These are phyloP conservation scores for Sminthurinus aureus DNA, from an alignment of 2,888 invertebrate genomes.

Conservation along the genomic window DNA sequence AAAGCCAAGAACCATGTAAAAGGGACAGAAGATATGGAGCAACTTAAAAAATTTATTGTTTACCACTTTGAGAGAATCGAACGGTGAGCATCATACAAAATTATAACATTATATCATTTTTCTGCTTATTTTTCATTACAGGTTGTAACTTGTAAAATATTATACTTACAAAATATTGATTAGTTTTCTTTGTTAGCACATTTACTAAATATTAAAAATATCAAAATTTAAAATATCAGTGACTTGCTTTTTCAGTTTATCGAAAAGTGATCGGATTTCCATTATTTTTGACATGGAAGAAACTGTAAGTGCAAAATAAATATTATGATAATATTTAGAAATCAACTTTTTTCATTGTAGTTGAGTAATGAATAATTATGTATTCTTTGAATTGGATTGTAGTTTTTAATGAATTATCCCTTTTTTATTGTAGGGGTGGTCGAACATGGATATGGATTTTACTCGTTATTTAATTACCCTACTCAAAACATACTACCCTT, in stretches of 20 bases:
- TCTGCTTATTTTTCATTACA: not conserved
- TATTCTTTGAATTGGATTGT: too few species aligned
- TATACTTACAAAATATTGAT: too few species aligned
- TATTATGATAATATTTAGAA: too few species aligned
- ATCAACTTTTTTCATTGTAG: too few species aligned
- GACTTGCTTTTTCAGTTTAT: slow-evolving; percentile 59
- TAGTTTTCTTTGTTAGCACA: too few species aligned
- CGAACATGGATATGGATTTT: slow-evolving; percentile 87
- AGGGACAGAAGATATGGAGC: slow-evolving; percentile 76
- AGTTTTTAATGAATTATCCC: too few species aligned
- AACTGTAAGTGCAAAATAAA: slow-evolving; percentile 85
- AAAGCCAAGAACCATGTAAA: slow-evolving; percentile 82
- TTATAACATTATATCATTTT: slow-evolving; percentile 3
- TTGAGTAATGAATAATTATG: too few species aligned
- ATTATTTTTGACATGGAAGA: slow-evolving; percentile 91
- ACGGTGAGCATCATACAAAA: slow-evolving; percentile 64
- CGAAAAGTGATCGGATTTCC: slow-evolving; percentile 78
- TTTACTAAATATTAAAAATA: too few species aligned
- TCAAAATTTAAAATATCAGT: not conserved
- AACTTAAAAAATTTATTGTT: slow-evolving; percentile 80
- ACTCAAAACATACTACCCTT: slow-evolving; percentile 89
- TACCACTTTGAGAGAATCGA: slow-evolving; percentile 86
- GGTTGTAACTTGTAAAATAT: not conserved
- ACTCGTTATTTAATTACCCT: slow-evolving; percentile 85
- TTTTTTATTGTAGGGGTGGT: too few species aligned